Conservation (phyloP, 2,797 vertebrate genomes). For the Otolemur crassicaudatus region DNA sequence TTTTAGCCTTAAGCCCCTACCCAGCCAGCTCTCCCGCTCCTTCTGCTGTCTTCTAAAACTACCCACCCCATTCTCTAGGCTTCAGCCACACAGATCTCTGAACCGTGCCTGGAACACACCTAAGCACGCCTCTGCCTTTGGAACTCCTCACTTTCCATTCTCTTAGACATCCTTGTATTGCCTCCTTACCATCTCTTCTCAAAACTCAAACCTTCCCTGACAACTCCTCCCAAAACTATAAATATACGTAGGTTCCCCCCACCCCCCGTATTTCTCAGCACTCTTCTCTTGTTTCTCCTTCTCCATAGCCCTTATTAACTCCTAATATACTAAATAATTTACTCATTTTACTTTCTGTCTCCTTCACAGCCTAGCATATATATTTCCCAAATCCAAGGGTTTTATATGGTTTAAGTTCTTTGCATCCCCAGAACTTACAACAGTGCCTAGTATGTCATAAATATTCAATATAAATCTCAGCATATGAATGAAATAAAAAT, state of each 20-base stretch:
- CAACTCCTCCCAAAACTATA: neutral
- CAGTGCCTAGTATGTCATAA: neutral
- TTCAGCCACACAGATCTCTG: neutral
- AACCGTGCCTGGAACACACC: neutral
- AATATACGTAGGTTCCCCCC: neutral
- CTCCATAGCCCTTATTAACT: neutral
- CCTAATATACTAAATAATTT: neutral
- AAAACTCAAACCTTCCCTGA: neutral
- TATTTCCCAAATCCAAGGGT: neutral
- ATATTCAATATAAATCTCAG: neutral
- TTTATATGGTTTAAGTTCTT: neutral
- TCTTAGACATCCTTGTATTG: neutral
- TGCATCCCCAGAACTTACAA: neutral
- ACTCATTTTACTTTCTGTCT: neutral
- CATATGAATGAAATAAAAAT: conserved; percentile 28
- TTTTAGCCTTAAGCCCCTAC: neutral
- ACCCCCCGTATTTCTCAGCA: neutral
- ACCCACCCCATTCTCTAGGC: neutral
- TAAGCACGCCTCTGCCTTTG: neutral
- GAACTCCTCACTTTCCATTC: neutral
- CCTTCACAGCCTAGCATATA: neutral
- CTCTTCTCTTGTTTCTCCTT: neutral
- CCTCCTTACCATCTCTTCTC: neutral
- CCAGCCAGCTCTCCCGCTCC: neutral
- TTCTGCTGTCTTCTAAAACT: neutral